These are phyloP conservation scores for Polietes domitor DNA, from an alignment of 2,888 invertebrate genomes.

Conservation along the genomic window DNA sequence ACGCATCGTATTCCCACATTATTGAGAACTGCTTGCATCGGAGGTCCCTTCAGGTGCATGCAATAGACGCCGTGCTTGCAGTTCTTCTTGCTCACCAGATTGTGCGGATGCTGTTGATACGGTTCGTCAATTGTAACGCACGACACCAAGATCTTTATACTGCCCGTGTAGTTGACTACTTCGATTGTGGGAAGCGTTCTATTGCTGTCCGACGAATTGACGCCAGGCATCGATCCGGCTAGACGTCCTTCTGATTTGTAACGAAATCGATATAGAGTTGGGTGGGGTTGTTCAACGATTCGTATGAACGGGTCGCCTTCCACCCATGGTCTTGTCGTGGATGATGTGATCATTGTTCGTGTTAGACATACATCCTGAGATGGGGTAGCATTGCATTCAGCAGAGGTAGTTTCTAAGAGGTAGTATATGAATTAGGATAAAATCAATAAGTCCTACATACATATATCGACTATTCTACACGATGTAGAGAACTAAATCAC, in stretches of 20 bases:
- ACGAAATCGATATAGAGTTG: constrained; percentile 92
- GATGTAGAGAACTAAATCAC: too few relatives aligned
- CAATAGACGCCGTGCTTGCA: constrained; percentile 95
- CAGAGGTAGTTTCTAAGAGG: background rate
- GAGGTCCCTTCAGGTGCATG: constrained; percentile 86
- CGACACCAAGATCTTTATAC: constrained; percentile 93
- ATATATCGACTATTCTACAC: too few relatives aligned
- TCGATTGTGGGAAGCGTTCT: constrained; percentile 95
- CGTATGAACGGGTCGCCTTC: constrained; percentile 82
- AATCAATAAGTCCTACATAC: too few relatives aligned
- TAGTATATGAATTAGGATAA: background rate
- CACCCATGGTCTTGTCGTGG: background rate
- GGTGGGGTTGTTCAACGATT: constrained; percentile 94
- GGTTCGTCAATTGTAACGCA: constrained; percentile 95
- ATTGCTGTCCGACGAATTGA: constrained; percentile 90
- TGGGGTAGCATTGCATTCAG: background rate
- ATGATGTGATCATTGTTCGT: background rate
- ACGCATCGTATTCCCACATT: constrained; percentile 98
- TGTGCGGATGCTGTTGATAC: constrained; percentile 84
- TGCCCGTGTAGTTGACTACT: constrained; percentile 90
- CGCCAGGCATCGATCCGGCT: constrained; percentile 96
- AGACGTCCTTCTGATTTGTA: constrained; percentile 97
- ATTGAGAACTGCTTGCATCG: constrained; percentile 89
- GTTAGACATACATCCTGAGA: too few relatives aligned
- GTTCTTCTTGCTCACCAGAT: constrained; percentile 92